These are phyloP conservation scores for Chlorodrepanis virens DNA, from an alignment of 2,113 vertebrate species.

Conservation along the genomic window DNA sequence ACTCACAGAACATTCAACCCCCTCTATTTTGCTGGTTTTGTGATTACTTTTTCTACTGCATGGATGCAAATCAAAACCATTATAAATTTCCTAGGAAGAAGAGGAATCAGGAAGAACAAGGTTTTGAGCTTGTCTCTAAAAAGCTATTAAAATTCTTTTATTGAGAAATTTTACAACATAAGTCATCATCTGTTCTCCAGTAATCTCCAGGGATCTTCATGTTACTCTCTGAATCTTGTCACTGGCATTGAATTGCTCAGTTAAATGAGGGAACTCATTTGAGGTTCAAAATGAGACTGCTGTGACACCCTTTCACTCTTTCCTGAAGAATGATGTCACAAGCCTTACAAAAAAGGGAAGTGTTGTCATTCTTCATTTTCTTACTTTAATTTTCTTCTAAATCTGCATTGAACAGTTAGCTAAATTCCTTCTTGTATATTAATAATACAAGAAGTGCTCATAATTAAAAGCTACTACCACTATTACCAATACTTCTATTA, in stretches of 20 bases:
- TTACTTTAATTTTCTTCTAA: neutral
- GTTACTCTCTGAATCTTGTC: neutral
- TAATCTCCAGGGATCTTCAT: neutral
- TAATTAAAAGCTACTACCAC: neutral
- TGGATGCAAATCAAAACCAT: neutral
- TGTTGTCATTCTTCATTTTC: neutral
- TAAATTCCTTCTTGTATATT: neutral
- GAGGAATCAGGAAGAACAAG: neutral
- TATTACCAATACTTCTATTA: neutral
- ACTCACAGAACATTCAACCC: neutral
- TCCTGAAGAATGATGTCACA: neutral
- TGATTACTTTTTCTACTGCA: neutral
- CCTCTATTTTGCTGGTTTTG: neutral
- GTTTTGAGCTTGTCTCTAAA: neutral
- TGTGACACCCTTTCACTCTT: neutral
- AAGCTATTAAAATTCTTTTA: neutral
- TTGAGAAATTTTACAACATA: neutral
- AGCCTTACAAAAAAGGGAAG: neutral
- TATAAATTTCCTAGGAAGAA: neutral
- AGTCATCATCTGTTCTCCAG: neutral
- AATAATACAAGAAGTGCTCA: neutral
- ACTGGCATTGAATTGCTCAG: neutral
- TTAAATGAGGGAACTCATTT: neutral
- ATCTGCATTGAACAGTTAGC: neutral
- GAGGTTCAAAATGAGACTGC: neutral